phyloP scores from a whole-genome alignment of 1,140 invertebrate species.

The Kradibia gibbosae region DNA sequence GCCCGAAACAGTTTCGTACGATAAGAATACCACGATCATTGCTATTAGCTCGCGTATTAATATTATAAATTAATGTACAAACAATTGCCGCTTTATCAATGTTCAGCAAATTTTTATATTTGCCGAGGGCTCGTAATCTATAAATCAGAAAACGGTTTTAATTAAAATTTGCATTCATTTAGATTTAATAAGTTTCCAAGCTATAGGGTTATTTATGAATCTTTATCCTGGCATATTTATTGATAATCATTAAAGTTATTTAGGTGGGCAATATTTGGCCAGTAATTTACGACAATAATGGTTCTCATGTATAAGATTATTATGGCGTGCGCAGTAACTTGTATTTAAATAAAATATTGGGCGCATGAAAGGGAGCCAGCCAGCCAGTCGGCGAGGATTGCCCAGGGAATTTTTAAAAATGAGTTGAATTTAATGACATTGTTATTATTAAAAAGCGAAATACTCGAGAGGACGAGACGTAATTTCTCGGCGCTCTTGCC shows the following conservation, averaged over 20 bases:
- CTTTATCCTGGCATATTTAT: conserved; percentile 21
- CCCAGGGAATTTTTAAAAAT: conserved; percentile 10
- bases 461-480: background rate
- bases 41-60: conserved; percentile 17
- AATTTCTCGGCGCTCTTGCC: background rate
- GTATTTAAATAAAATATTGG: conserved; percentile 23
- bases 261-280: conserved; percentile 26
- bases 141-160: conserved; percentile 25
- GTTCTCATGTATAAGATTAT: conserved; percentile 36
- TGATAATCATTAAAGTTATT: conserved; percentile 32
- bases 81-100: conserved; percentile 31
- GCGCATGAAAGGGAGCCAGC: background rate
- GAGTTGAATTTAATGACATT: background rate
- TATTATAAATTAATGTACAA: conserved; percentile 34
- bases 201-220: conserved; percentile 32
- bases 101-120: conserved; percentile 32
- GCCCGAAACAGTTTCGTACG: background rate
- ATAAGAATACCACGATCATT: conserved; percentile 2
- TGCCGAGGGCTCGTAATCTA: background rate
- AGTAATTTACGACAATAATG: conserved; percentile 41
- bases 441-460: conserved; percentile 9
- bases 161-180: conserved; percentile 33
- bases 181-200: conserved; percentile 47
- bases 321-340: conserved; percentile 12
- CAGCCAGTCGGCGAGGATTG: too few species aligned